These are phyloP conservation scores for Dendroctonus valens DNA, from an alignment of 1,140 invertebrate genomes.

Conservation along the genomic window DNA sequence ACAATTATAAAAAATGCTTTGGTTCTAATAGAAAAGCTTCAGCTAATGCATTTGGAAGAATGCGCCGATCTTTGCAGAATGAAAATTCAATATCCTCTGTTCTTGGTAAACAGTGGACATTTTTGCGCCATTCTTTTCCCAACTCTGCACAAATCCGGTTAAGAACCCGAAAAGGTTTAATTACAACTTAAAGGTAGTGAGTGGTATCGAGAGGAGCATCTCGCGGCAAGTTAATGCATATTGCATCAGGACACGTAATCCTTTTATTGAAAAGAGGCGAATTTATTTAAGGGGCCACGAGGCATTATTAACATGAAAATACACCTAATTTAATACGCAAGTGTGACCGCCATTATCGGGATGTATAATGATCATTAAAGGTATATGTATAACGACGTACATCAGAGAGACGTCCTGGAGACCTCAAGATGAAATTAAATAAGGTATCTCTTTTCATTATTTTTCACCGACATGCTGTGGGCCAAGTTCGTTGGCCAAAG, in stretches of 20 bases:
- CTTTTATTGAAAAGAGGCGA: conserved; percentile 8
- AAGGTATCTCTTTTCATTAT: conserved; percentile 27
- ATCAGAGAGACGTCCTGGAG: conserved; percentile 17
- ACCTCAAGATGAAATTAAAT: conserved; percentile 16
- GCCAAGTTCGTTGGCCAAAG: neutral
- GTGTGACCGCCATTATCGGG: conserved; percentile 24
- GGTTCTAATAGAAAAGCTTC: no score
- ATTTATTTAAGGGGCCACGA: conserved; percentile 10
- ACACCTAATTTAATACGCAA: conserved; percentile 25
- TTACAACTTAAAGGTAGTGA: no score
- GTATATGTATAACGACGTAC: conserved; percentile 28
- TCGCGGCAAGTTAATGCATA: neutral
- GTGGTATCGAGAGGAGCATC: no score
- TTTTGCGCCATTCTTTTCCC: no score
- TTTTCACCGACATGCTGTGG: conserved; percentile 10
- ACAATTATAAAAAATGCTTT: no score
- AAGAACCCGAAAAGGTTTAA: no score
- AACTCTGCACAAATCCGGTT: no score
- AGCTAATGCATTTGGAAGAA: no score
- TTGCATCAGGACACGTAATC: conserved; percentile 4
- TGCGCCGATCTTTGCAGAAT: no score
- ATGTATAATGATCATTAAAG: conserved; percentile 31
- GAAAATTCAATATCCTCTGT: no score
- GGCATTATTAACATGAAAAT: conserved; percentile 29
- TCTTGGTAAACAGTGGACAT: no score